phyloP scores from a whole-genome alignment of 1,140 invertebrate genomes.

The Bombus difficillimus region DNA sequence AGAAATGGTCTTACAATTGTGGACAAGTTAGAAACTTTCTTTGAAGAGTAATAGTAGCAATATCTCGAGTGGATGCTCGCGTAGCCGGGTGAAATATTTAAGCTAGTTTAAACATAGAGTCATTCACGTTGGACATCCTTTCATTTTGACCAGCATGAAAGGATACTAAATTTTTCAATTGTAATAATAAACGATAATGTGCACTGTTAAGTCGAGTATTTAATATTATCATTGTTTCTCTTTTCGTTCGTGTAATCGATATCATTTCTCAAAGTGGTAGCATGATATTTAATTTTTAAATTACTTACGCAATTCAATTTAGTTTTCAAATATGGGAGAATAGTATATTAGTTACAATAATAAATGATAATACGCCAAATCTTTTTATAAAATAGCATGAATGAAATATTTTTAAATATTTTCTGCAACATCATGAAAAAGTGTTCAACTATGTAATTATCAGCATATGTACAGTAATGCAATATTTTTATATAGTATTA shows the following conservation, averaged over 20 bases:
- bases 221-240: background rate
- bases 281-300: background rate
- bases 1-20: background rate
- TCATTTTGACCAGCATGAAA: no score
- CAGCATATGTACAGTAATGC: background rate
- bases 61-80: background rate
- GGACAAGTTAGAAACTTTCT: background rate
- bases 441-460: no score
- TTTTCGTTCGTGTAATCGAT: background rate
- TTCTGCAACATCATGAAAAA: no score
- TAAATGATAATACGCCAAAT: background rate
- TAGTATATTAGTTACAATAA: background rate
- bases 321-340: background rate
- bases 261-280: background rate
- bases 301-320: background rate
- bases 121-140: background rate
- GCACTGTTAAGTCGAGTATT: background rate
- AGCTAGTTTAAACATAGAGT: background rate
- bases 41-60: background rate
- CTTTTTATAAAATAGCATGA: background rate
- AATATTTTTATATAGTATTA: background rate
- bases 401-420: background rate
- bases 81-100: background rate
- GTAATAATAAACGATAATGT: background rate
- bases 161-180: background rate